A percentile compares a stretch with the other conserved stretches of the same genome.
Conservation (phyloP, 1,140 invertebrate species). For the Agrilus planipennis region DNA sequence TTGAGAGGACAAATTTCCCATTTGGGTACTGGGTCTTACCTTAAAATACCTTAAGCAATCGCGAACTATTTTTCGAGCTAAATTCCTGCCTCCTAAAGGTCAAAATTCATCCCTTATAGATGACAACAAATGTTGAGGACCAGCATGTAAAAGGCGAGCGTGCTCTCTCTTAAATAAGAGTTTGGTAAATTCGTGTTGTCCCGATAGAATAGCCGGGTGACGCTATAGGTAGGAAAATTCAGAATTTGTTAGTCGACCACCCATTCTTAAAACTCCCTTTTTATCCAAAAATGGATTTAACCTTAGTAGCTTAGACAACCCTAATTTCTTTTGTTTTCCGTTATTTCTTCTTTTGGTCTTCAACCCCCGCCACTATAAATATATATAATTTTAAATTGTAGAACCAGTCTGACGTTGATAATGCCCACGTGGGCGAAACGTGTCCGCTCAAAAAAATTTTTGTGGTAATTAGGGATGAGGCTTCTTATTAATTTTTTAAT, state of each 20-base stretch:
- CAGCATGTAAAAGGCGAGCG: background rate
- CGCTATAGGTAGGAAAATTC: background rate
- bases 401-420: too few relatives aligned
- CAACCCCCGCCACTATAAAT: too few relatives aligned
- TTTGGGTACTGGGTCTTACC: constrained; percentile 8
- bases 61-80: constrained; percentile 13
- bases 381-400: too few relatives aligned
- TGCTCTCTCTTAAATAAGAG: background rate
- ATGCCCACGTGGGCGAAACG: too few relatives aligned
- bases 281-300: constrained; percentile 1
- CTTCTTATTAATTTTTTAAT: too few relatives aligned
- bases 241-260: background rate
- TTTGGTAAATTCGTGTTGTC: background rate
- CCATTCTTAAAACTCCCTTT: background rate
- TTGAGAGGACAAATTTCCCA: constrained; percentile 28
- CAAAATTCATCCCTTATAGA: background rate
- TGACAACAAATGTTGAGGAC: background rate
- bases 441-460: too few relatives aligned
- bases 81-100: constrained; percentile 14
- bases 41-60: constrained; percentile 15
- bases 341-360: too few relatives aligned
- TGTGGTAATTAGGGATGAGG: too few relatives aligned
- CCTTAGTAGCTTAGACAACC: too few relatives aligned
- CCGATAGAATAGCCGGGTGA: background rate
- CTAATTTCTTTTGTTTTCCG: too few relatives aligned